These are phyloP conservation scores for Tarsius wallacei DNA, from an alignment of 2,797 vertebrate genomes.

Conservation along the genomic window DNA sequence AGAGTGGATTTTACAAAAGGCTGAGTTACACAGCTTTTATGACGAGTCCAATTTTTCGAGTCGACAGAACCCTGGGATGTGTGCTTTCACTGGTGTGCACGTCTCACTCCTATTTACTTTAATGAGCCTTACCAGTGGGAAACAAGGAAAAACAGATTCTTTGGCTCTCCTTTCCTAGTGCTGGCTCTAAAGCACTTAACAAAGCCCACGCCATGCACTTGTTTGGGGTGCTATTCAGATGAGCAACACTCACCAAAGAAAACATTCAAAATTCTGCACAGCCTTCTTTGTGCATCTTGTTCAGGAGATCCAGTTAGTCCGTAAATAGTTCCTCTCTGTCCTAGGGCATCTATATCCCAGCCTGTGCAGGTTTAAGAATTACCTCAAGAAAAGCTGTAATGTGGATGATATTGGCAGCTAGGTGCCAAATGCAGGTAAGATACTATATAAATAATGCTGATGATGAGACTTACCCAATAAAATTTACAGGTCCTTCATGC, in stretches of 20 bases:
- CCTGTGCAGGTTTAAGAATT: slow-evolving; percentile 37
- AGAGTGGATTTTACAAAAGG: slow-evolving; percentile 73
- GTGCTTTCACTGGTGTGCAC: not conserved
- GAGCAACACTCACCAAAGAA: slow-evolving; percentile 63
- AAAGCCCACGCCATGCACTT: slow-evolving; percentile 52
- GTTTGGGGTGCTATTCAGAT: slow-evolving; percentile 58
- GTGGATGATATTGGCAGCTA: slow-evolving; percentile 81
- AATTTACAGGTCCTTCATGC: slow-evolving; percentile 81
- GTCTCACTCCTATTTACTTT: slow-evolving; percentile 60
- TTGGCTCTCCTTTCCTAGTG: not conserved
- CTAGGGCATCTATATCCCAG: slow-evolving; percentile 35
- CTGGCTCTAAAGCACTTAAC: slow-evolving; percentile 45
- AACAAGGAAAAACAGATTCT: slow-evolving; percentile 48
- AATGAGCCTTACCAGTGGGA: slow-evolving; percentile 70
- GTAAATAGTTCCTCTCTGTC: slow-evolving; percentile 69
- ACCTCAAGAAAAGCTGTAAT: slow-evolving; percentile 78
- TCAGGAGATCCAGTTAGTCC: slow-evolving; percentile 49
- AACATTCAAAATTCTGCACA: slow-evolving; percentile 68
- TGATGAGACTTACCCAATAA: slow-evolving; percentile 72
- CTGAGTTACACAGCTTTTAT: slow-evolving; percentile 61
- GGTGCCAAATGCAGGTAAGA: slow-evolving; percentile 83
- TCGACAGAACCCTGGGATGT: slow-evolving; percentile 46
- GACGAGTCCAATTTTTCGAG: slow-evolving; percentile 14
- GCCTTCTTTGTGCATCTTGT: slow-evolving; percentile 56
- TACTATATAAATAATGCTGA: slow-evolving; percentile 77